Evolutionary conservation across 2,113 vertebrate species (phyloP).

Genomic region (Solenodon paradoxus): DNA sequence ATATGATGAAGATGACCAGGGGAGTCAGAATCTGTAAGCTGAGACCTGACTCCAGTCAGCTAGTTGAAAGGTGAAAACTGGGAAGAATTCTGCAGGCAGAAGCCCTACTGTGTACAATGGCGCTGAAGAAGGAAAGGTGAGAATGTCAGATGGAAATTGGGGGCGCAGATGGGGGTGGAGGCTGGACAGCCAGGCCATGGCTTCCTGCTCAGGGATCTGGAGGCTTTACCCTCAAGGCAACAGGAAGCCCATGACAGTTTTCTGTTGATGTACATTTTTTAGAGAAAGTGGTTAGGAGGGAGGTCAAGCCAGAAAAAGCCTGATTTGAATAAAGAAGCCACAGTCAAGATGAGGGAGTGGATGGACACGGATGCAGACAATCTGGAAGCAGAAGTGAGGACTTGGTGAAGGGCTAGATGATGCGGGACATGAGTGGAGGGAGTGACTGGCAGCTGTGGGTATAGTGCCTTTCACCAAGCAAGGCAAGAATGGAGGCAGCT

Average conservation of each 20-base stretch:
- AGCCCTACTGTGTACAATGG: background rate
- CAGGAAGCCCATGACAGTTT: background rate
- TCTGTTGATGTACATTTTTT: background rate
- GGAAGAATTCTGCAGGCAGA: background rate
- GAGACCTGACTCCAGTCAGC: background rate
- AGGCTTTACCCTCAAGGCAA: background rate
- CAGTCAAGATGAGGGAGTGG: background rate
- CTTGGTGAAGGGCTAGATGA: background rate
- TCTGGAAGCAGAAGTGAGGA: background rate
- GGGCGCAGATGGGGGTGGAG: background rate
- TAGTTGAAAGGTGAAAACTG: background rate
- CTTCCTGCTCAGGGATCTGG: background rate
- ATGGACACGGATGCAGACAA: rapidly evolving
- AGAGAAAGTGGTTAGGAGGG: background rate
- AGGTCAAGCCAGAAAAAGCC: background rate
- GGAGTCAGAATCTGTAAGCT: background rate
- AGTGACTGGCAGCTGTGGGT: background rate
- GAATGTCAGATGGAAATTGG: too few relatives aligned
- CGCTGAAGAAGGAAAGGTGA: background rate
- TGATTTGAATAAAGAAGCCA: background rate
- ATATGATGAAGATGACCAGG: background rate
- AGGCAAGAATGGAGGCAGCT: background rate
- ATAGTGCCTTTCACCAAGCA: background rate
- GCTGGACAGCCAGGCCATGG: background rate
- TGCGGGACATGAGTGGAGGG: rapidly evolving